Evolutionary conservation across 2,888 invertebrate species (phyloP).

Genomic region (Caenorhabditis sp.): DNA sequence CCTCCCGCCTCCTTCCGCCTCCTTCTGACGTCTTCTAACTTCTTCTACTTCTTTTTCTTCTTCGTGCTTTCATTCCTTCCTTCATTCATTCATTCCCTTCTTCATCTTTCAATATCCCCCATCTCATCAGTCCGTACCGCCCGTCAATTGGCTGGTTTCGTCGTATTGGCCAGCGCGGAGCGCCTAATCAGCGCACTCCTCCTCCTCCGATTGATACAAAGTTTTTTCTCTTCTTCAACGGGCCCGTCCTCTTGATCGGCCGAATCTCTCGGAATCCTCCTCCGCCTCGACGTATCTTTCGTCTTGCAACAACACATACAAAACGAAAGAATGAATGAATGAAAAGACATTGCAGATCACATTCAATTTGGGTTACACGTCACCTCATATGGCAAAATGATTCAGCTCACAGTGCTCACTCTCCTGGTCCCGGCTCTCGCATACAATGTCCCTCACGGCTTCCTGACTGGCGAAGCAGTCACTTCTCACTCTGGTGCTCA

Average conservation of each 20-base stretch:
- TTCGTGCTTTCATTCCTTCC: conserved; percentile 14
- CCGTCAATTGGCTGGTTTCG: conserved; percentile 53
- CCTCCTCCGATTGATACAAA: conserved; percentile 57
- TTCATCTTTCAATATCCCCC: conserved; percentile 6
- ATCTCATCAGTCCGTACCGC: conserved; percentile 36
- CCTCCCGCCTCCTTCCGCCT: background rate
- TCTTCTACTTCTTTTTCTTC: background rate
- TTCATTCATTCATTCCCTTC: background rate
- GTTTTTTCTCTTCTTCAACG: conserved; percentile 54
- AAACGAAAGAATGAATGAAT: background rate
- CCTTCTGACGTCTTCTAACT: too few species aligned
- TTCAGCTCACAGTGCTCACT: conserved; percentile 25
- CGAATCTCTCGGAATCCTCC: conserved; percentile 25
- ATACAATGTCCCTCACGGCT: conserved; percentile 56
- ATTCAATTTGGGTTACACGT: conserved; percentile 54
- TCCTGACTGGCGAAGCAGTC: conserved; percentile 53
- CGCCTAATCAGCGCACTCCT: conserved; percentile 51
- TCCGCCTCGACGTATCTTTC: conserved; percentile 4
- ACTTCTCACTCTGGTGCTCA: conserved; percentile 78
- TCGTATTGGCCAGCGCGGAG: conserved; percentile 39
- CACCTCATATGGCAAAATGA: conserved; percentile 57
- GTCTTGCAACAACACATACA: conserved; percentile 33
- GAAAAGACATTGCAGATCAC: conserved; percentile 16
- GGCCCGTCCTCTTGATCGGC: conserved; percentile 10
- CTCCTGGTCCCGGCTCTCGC: conserved; percentile 41